Conservation (phyloP, 2,888 invertebrate genomes). For the Sepioteuthis lessoniana region DNA sequence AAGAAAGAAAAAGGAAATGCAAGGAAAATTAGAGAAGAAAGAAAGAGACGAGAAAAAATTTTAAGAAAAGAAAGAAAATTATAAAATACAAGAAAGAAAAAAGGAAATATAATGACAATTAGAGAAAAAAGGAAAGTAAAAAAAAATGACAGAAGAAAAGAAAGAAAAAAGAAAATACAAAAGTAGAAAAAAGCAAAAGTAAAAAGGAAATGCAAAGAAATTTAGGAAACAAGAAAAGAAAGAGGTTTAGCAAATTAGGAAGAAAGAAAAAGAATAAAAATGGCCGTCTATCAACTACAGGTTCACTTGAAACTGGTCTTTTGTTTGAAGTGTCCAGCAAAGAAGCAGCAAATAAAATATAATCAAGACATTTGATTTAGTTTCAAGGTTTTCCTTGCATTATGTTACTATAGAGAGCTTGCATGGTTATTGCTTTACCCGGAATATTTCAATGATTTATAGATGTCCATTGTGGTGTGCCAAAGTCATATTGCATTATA, state of each 20-base stretch:
- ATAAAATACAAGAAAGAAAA: too few relatives aligned
- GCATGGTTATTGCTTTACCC: conserved; percentile 13
- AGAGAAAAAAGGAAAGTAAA: too few relatives aligned
- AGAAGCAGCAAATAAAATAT: conserved; percentile 33
- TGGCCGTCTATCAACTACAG: neutral
- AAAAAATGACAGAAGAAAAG: too few relatives aligned
- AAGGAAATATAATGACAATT: too few relatives aligned
- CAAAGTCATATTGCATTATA: conserved; percentile 33
- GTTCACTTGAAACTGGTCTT: conserved; percentile 8
- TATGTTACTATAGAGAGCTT: neutral
- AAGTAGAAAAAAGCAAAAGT: too few relatives aligned
- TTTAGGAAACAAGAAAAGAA: neutral
- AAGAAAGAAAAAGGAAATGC: too few relatives aligned
- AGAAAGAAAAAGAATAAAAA: neutral
- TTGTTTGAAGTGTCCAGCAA: conserved; percentile 23
- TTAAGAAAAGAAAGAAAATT: neutral
- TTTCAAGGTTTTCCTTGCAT: conserved; percentile 21
- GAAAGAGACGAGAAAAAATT: neutral
- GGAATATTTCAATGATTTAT: conserved; percentile 8
- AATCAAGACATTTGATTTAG: conserved; percentile 33
- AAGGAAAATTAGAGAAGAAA: too few relatives aligned
- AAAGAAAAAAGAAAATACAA: too few relatives aligned
- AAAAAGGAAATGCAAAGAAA: neutral
- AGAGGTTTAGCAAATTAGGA: neutral
- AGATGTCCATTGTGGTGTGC: neutral